Conservation (phyloP, 2,113 vertebrate genomes). For the Isichthys henryi region DNA sequence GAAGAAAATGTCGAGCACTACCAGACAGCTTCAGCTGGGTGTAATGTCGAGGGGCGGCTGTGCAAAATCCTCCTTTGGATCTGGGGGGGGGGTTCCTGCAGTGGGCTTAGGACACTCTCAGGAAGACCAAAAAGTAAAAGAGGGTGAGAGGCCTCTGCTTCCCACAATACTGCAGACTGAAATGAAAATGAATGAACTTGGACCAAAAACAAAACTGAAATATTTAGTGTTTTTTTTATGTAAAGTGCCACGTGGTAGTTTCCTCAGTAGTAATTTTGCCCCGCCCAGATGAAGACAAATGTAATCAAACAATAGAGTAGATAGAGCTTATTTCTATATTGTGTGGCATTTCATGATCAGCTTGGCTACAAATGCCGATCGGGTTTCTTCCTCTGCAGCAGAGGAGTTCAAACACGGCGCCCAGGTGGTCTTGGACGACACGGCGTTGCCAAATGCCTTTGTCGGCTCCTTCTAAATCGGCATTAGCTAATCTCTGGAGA, state of each 20-base stretch:
- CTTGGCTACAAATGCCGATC: not conserved
- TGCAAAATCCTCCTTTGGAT: not conserved
- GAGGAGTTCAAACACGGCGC: slow-evolving; percentile 18
- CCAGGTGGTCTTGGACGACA: not conserved
- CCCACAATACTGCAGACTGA: not conserved
- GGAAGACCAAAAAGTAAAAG: not conserved
- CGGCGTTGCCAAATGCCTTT: not conserved
- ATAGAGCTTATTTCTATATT: not conserved
- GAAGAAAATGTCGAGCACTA: not conserved
- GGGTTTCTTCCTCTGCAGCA: slow-evolving; percentile 19
- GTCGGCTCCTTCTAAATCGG: not conserved
- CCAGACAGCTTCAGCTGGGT: not conserved
- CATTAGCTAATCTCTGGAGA: slow-evolving; percentile 26
- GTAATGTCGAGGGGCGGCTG: not conserved
- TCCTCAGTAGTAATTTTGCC: not conserved
- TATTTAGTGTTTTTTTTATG: not conserved
- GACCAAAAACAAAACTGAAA: not conserved
- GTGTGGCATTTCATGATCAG: not conserved
- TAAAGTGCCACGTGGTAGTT: not conserved
- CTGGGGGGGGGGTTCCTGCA: not conserved
- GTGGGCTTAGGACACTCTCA: not conserved
- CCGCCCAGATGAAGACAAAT: not conserved
- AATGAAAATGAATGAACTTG: not conserved
- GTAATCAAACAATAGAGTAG: not conserved
- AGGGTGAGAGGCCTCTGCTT: not conserved